These are phyloP conservation scores for Amphiduros pacificus DNA, from an alignment of 2,888 invertebrate species.

Conservation along the genomic window DNA sequence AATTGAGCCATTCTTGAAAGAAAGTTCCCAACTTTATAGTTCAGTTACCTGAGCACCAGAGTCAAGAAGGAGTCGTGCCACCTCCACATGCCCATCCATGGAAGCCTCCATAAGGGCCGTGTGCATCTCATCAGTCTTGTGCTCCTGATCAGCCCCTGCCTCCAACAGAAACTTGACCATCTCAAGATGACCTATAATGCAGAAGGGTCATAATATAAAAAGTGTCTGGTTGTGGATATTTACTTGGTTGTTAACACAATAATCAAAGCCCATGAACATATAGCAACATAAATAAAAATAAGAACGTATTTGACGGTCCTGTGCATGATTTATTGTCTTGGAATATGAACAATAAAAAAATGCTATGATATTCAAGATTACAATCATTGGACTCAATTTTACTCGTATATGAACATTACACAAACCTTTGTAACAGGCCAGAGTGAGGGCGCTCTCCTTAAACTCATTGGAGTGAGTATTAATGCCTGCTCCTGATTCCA, in stretches of 20 bases:
- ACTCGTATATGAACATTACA: too few species aligned
- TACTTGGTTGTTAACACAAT: too few species aligned
- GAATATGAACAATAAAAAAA: too few species aligned
- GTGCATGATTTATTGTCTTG: too few species aligned
- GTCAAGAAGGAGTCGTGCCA: slow-evolving; percentile 89
- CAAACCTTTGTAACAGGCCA: slow-evolving; percentile 86
- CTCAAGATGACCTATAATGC: slow-evolving; percentile 75
- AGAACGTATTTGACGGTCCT: too few species aligned
- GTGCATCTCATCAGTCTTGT: slow-evolving; percentile 99
- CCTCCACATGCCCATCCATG: slow-evolving; percentile 99
- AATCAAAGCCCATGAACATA: too few species aligned
- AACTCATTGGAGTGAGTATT: slow-evolving; percentile 99
- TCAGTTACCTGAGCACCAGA: slow-evolving; percentile 83
- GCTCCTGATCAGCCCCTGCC: slow-evolving; percentile 95
- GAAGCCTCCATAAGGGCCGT: slow-evolving; percentile 99
- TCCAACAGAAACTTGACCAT: slow-evolving; percentile 95
- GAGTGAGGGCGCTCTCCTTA: slow-evolving; percentile 94
- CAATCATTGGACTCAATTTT: too few species aligned
- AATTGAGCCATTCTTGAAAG: slow-evolving; percentile 3
- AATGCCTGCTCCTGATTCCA: slow-evolving; percentile 93
- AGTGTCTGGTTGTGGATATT: too few species aligned
- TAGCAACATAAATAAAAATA: too few species aligned
- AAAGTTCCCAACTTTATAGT: neutral
- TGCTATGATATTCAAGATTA: too few species aligned
- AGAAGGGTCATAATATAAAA: neutral